phyloP scores from a whole-genome alignment of 2,113 vertebrate genomes.

The Cynoglossus semilaevis region DNA sequence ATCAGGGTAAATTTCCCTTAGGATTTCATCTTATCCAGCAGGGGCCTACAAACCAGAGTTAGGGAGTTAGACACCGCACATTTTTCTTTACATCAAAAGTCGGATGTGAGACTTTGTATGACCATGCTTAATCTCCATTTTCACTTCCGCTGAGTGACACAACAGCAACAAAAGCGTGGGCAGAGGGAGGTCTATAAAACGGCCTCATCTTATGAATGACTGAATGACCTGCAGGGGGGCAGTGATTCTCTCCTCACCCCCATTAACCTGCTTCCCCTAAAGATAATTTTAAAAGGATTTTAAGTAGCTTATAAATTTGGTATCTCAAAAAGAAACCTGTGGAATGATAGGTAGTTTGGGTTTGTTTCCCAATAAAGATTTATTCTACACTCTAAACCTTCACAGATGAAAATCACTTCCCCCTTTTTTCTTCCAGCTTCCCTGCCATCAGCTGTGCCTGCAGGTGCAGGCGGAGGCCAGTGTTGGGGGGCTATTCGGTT shows the following conservation, averaged over 20 bases:
- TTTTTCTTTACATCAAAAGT: conserved; percentile 1
- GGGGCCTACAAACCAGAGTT: conserved; percentile 1
- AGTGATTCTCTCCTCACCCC: conserved; percentile 38
- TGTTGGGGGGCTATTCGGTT: conserved; percentile 66
- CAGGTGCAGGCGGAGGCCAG: conserved; percentile 71
- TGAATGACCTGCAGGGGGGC: conserved; percentile 67
- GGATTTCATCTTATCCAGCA: conserved; percentile 3
- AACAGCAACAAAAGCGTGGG: conserved; percentile 36
- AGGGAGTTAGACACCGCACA: conserved; percentile 1
- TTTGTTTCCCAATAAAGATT: conserved; percentile 2
- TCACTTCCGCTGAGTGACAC: conserved; percentile 44
- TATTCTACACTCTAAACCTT: conserved; percentile 15
- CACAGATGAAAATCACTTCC: conserved; percentile 15
- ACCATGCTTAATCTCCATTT: conserved; percentile 39
- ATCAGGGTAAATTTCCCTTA: conserved; percentile 16
- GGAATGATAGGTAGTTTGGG: not conserved
- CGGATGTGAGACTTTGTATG: conserved; percentile 9
- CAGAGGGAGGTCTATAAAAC: conserved; percentile 59
- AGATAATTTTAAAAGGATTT: conserved; percentile 21
- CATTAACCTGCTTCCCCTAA: conserved; percentile 26
- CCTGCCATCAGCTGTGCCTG: conserved; percentile 48
- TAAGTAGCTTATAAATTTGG: not conserved
- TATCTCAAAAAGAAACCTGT: conserved; percentile 8
- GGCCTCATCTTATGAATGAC: conserved; percentile 67
- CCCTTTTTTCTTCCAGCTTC: conserved; percentile 21